A percentile compares a stretch with the other conserved stretches of the same genome.
Evolutionary conservation across 2,888 invertebrate species (phyloP).

Genomic region (Scaptomyza parva): DNA sequence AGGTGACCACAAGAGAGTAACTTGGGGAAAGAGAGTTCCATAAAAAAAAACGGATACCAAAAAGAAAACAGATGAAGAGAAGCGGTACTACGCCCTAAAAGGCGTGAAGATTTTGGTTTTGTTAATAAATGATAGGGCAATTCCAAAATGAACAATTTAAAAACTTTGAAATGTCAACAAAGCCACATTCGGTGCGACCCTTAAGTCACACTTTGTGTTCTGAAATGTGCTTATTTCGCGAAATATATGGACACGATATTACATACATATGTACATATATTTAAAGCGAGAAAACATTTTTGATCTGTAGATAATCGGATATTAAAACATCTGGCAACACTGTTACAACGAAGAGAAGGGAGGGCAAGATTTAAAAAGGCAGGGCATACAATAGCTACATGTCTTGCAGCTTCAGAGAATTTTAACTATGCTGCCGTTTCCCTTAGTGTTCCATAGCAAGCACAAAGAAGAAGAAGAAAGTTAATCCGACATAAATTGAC

Average conservation of each 20-base stretch:
- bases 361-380: not conserved
- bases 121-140: slow-evolving; percentile 30
- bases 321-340: slow-evolving; percentile 37
- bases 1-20: slow-evolving; percentile 18
- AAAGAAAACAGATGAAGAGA: slow-evolving; percentile 10
- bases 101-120: slow-evolving; percentile 40
- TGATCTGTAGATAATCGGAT: not conserved
- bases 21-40: slow-evolving; percentile 4
- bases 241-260: slow-evolving; percentile 11
- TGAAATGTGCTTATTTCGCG: slow-evolving; percentile 23
- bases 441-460: slow-evolving; percentile 7
- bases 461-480: slow-evolving; percentile 12
- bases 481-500: slow-evolving; percentile 41
- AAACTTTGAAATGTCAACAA: slow-evolving; percentile 8
- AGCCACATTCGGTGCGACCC: slow-evolving; percentile 9
- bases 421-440: slow-evolving; percentile 18
- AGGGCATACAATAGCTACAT: slow-evolving; percentile 1
- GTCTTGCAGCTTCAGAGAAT: slow-evolving; percentile 29
- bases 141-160: slow-evolving; percentile 12
- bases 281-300: not conserved
- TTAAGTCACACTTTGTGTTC: not conserved
- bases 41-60: slow-evolving; percentile 25
- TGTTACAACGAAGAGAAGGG: not conserved
- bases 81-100: slow-evolving; percentile 12
- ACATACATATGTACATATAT: not conserved